A percentile compares a stretch with the other conserved stretches of the same genome.
Evolutionary conservation across 2,888 invertebrate genomes (phyloP).

Genomic region (Chrysolina haemoptera): DNA sequence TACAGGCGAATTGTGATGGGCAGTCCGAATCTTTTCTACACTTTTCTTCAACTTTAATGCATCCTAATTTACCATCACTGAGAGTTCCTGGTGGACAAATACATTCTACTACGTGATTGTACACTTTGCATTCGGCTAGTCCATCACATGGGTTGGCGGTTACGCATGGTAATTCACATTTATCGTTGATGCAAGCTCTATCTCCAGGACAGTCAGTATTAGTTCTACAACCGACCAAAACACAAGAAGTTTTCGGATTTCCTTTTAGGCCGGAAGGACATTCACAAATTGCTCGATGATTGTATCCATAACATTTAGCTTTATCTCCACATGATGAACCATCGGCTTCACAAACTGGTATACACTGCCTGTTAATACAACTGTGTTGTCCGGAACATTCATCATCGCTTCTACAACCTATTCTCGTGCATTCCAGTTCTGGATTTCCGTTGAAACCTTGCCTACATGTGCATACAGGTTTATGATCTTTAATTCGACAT

Average conservation of each 20-base stretch:
- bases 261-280: constrained; percentile 87
- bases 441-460: constrained; percentile 89
- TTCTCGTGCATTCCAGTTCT: constrained; percentile 83
- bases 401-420: constrained; percentile 81
- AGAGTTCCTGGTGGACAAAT: constrained; percentile 84
- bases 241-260: constrained; percentile 84
- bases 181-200: constrained; percentile 85
- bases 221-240: constrained; percentile 84
- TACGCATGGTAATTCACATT: constrained; percentile 85
- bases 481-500: constrained; percentile 87
- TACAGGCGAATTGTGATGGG: constrained; percentile 86
- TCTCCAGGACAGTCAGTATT: constrained; percentile 87
- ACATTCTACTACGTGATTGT: constrained; percentile 84
- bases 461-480: constrained; percentile 87
- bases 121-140: constrained; percentile 83
- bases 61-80: constrained; percentile 77
- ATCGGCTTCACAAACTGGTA: constrained; percentile 84
- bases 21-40: constrained; percentile 88
- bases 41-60: constrained; percentile 74
- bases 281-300: constrained; percentile 87
- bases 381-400: constrained; percentile 88
- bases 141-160: constrained; percentile 78
- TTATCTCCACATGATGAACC: constrained; percentile 81
- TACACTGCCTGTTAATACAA: constrained; percentile 86
- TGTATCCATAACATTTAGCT: constrained; percentile 85